Base-by-base conservation (phyloP, 2,113 vertebrate species). In the Calidris pygmaea region DNA sequence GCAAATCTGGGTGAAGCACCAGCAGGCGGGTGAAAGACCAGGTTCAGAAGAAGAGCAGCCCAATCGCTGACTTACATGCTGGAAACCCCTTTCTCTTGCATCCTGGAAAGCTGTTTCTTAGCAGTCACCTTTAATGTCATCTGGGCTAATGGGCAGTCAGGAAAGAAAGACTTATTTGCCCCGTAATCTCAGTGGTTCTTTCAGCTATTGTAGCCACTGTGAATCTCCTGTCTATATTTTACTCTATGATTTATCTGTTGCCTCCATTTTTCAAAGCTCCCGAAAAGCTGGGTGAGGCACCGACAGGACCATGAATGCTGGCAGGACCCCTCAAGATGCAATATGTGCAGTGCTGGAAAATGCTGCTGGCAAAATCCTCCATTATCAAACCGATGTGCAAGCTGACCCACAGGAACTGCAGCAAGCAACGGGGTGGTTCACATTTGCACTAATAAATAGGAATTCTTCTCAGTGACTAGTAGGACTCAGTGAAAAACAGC, bases 371-470 rank as follows among this genome's bases (percentile, higher is more conserved):
- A 47, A 71, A 76, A 50, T 41, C 17, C 24, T 81, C 27, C 1
- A 1, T 59, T 70, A 23, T 85, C 58, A 72, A 48, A 39, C 3
- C 14, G 18, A 7, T 45, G 43, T n/a, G 45, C 34, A 45, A 20
- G 48, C 34, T 0, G 0, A n/a, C 16, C 18, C 2, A 3, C 22
- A 23, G 29, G n/a, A 52, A 5, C 47, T 29, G 20, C 47, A 55
- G n/a, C 6, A 29, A 71, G 52, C n/a, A 74, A 18, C 27, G 32
- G 12, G 15, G n/a, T 7, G 6, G 8, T 34, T 70, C 35, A n/a
- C 15, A 9, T 30, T 80, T 15, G 1, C 23, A n/a, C 37, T 13
- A 55, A 71, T 21, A 53, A 60, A 58, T 19, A 50, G 11, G 26
- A 88, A 67, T 75, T 75, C 3, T 32, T 68, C 32, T 50, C 67